These are phyloP conservation scores for Telenomus remus DNA, from an alignment of 1,140 invertebrate species.

Conservation along the genomic window DNA sequence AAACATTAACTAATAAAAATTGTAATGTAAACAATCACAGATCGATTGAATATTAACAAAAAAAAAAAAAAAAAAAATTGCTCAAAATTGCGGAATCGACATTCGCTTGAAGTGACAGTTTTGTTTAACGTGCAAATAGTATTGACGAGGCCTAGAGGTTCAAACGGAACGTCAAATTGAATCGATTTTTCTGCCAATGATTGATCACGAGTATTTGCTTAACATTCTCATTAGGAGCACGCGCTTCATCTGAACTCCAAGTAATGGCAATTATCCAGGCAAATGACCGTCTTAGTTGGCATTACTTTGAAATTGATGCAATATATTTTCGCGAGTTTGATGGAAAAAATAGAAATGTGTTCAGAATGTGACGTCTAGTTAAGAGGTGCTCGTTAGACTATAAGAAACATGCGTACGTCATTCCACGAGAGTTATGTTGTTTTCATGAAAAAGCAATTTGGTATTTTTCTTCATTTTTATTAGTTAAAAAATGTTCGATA, in stretches of 20 bases:
- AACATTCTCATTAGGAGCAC: constrained; percentile 16
- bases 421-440: too few relatives aligned
- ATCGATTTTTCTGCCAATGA: constrained; percentile 8
- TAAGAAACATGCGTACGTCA: too few relatives aligned
- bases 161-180: constrained; percentile 9
- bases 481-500: too few relatives aligned
- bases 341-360: constrained; percentile 15
- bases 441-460: too few relatives aligned
- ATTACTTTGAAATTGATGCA: constrained; percentile 1
- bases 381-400: background rate
- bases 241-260: background rate
- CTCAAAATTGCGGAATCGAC: background rate
- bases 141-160: background rate
- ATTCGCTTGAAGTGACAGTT: constrained; percentile 1
- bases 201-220: constrained; percentile 15
- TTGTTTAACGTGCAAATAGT: background rate
- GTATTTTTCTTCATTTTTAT: too few relatives aligned
- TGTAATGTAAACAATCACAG: background rate
- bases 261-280: constrained; percentile 19
- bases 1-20: too few relatives aligned
- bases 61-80: background rate
- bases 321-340: constrained; percentile 5
- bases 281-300: constrained; percentile 4
- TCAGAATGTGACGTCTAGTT: constrained; percentile 13
- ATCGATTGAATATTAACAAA: background rate